Evolutionary conservation across 2,797 vertebrate species (phyloP).

Genomic region (Tokudaia muenninki): DNA sequence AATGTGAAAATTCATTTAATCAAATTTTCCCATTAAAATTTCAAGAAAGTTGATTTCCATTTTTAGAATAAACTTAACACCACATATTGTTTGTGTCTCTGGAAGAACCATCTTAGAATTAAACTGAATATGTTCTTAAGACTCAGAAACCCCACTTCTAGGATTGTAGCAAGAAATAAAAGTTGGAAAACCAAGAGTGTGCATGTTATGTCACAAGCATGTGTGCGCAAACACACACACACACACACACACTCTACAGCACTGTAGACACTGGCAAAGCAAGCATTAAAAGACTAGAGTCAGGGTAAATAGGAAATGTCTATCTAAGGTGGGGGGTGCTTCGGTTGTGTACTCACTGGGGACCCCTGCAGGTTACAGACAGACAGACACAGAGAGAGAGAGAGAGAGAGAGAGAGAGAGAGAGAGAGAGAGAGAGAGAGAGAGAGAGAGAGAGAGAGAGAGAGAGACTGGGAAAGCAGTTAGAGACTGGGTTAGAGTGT

Average conservation of each 20-base stretch:
- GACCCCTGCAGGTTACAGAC: neutral
- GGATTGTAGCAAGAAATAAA: constrained; percentile 56
- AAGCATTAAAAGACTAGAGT: neutral
- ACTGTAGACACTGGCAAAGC: neutral
- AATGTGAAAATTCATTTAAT: constrained; percentile 22
- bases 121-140: neutral
- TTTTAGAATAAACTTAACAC: neutral
- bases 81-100: neutral
- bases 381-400: too few relatives aligned
- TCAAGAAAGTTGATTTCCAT: neutral
- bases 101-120: neutral
- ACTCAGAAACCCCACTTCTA: constrained; percentile 46
- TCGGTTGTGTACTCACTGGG: too few relatives aligned
- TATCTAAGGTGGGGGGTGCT: neutral
- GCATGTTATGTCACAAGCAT: neutral
- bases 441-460: too few relatives aligned
- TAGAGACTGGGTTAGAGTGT: too few relatives aligned
- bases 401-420: too few relatives aligned
- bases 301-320: constrained; percentile 1
- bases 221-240: neutral
- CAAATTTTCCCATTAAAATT: constrained; percentile 51
- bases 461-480: neutral
- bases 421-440: too few relatives aligned
- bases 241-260: neutral
- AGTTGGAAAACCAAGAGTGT: neutral